phyloP scores from a whole-genome alignment of 1,140 invertebrate species.

The Aphelenchoides avenae region DNA sequence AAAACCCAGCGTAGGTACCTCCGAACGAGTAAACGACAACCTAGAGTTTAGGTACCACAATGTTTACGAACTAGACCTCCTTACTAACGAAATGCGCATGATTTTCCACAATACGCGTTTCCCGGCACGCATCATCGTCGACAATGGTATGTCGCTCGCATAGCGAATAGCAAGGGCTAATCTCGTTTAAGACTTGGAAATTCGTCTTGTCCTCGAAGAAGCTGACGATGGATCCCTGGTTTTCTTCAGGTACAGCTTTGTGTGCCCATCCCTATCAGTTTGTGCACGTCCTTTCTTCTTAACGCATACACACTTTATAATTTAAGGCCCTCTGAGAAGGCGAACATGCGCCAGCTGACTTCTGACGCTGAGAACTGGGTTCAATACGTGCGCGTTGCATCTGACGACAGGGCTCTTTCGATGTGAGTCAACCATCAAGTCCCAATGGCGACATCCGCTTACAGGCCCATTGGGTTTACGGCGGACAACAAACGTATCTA shows the following conservation, averaged over 20 bases:
- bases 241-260: constrained; percentile 43
- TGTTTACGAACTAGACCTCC: constrained; percentile 41
- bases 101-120: constrained; percentile 42
- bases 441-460: constrained; percentile 9
- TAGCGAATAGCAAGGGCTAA: too few relatives aligned
- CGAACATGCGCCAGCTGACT: constrained; percentile 41
- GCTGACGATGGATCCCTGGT: constrained; percentile 45
- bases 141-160: too few relatives aligned
- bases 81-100: constrained; percentile 46
- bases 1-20: constrained; percentile 44
- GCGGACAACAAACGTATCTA: constrained; percentile 52
- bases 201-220: constrained; percentile 53
- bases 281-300: too few relatives aligned
- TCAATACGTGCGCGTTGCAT: constrained; percentile 46
- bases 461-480: constrained; percentile 55
- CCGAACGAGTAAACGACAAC: too few relatives aligned
- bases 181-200: too few relatives aligned
- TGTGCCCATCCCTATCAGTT: too few relatives aligned
- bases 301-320: constrained; percentile 3
- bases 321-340: constrained; percentile 39
- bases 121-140: constrained; percentile 46
- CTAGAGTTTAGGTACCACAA: too few relatives aligned
- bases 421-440: constrained; percentile 32
- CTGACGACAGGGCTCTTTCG: constrained; percentile 55
- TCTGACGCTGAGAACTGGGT: constrained; percentile 50